Evolutionary conservation across 2,113 vertebrate species (phyloP), one percentile per base, ranked within the genome.

Genomic region (Labeo rohita): DNA sequence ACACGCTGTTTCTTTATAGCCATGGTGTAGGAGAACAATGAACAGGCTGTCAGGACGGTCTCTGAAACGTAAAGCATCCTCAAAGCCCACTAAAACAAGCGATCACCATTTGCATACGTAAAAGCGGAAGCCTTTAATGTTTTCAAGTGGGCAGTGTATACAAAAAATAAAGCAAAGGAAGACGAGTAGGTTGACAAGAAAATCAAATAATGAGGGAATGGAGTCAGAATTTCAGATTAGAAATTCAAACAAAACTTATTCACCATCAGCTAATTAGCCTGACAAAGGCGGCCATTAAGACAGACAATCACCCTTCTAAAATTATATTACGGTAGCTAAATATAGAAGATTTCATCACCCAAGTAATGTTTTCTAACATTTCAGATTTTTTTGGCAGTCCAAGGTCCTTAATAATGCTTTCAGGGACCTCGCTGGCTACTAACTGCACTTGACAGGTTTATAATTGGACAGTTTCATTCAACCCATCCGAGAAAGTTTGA

Each of bases 11-110:
- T 89, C 85, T 80, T 87, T 88, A 89, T 81, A 76, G 84, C 87
- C 59, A 81, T 87, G 86, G 90, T 87, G 89, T 88, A 87, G 84
- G 66, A 89, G 84, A 90, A 92, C 85, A 92, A 90, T 91, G 90
- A 88, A 91, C 81, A 78, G 86, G 87, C 89, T 82, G 88, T 92
- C 91, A 90, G 85, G 80, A 91, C 47, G 49, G 50, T 78, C 28
- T 91, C 89, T n/a, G 86, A 87, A 81, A 90, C 80, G 79, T 65
- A 43, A 65, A 87, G 43, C 3, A 28, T 66, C 21, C 43, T 13
- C 43, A 66, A 81, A 50, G n/a, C 79, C 13, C 61, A 2, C 87
- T 28, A 50, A 49, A 49, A 49, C 13, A 47, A 66, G 8, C 4
- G 15, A 70, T 82, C 43, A 12, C 5, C 86, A 72, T 88, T 91